Conservation (phyloP, 2,888 invertebrate species). For the Chaitophorus viminalis region DNA sequence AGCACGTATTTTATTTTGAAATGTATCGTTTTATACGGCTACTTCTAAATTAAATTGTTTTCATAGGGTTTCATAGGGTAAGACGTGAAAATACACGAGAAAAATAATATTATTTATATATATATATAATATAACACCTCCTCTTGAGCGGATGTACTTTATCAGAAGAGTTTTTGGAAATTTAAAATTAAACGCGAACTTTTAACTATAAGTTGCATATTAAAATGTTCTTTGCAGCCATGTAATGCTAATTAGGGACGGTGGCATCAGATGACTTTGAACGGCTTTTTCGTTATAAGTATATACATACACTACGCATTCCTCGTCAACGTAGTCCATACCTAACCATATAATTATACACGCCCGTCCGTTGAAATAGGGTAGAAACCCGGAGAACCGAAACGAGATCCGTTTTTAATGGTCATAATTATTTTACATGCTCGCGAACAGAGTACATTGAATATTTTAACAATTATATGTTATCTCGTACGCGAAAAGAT, state of each 20-base stretch:
- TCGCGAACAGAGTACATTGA: not conserved
- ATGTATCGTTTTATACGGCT: too few species aligned
- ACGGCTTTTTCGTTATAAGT: not conserved
- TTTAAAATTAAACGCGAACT: not conserved
- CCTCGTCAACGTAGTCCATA: too few species aligned
- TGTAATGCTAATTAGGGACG: not conserved
- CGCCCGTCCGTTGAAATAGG: not conserved
- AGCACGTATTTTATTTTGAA: too few species aligned
- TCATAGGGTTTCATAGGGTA: too few species aligned
- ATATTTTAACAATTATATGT: not conserved
- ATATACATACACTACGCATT: not conserved
- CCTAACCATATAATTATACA: not conserved
- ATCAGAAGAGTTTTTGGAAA: not conserved
- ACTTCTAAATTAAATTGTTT: too few species aligned
- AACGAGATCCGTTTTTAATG: not conserved
- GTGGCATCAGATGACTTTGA: not conserved
- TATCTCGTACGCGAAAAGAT: not conserved
- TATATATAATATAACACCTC: not conserved
- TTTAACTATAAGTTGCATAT: not conserved
- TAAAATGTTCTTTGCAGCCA: not conserved
- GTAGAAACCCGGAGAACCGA: not conserved
- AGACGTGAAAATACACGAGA: not conserved
- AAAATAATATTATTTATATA: not conserved
- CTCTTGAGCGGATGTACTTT: not conserved
- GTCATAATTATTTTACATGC: too few species aligned